Evolutionary conservation across 1,140 invertebrate species (phyloP).

Genomic region (Hyles euphorbiae): DNA sequence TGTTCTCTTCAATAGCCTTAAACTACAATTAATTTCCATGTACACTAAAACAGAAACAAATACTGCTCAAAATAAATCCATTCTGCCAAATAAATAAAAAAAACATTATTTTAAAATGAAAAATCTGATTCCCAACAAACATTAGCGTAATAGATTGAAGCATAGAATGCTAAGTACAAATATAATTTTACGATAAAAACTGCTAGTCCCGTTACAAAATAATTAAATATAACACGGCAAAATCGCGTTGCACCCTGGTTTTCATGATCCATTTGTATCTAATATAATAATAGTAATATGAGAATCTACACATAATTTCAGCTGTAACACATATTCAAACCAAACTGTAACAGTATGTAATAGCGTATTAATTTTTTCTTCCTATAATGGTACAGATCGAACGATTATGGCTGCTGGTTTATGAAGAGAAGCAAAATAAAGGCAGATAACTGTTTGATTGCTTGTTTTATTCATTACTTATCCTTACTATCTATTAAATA

Average conservation of each 20-base stretch:
- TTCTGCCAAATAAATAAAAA: too few species aligned
- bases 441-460: slow-evolving; percentile 73
- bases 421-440: slow-evolving; percentile 68
- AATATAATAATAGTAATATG: slow-evolving; percentile 69
- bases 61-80: too few species aligned
- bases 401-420: slow-evolving; percentile 72
- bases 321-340: slow-evolving; percentile 74
- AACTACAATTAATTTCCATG: too few species aligned
- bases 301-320: slow-evolving; percentile 71
- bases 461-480: slow-evolving; percentile 54
- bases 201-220: slow-evolving; percentile 66
- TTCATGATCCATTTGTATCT: slow-evolving; percentile 69
- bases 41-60: too few species aligned
- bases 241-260: slow-evolving; percentile 69
- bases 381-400: slow-evolving; percentile 71
- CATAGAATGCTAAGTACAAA: slow-evolving; percentile 72
- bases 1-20: neutral
- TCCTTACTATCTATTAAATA: too few species aligned
- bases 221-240: slow-evolving; percentile 55
- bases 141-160: slow-evolving; percentile 64
- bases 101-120: slow-evolving; percentile 19
- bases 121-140: slow-evolving; percentile 65
- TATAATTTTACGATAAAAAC: slow-evolving; percentile 64
- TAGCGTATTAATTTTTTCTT: slow-evolving; percentile 73
- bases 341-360: slow-evolving; percentile 72